phyloP scores from a whole-genome alignment of 2,797 vertebrate genomes.

The Alectoris magna region DNA sequence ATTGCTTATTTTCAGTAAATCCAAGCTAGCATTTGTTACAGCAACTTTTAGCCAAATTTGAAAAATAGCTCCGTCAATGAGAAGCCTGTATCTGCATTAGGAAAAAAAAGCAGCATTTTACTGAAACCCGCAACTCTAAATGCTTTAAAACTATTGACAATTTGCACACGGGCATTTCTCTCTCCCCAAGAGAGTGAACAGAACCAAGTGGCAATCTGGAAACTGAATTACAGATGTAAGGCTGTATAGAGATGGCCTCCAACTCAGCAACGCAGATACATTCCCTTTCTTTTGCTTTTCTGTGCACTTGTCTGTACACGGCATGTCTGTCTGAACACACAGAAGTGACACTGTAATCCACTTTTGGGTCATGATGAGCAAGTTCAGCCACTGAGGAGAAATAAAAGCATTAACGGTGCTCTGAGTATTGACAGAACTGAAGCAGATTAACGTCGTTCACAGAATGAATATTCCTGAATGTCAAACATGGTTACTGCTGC shows the following conservation, averaged over 20 bases:
- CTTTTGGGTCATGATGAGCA: not conserved
- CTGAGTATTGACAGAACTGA: not conserved
- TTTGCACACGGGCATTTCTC: not conserved
- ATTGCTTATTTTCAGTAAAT: constrained; percentile 52
- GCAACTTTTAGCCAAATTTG: constrained; percentile 22
- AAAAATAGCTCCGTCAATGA: not conserved
- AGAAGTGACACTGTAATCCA: constrained; percentile 12
- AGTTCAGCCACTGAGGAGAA: constrained; percentile 20
- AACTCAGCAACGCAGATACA: not conserved
- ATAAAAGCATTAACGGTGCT: not conserved
- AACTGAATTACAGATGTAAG: constrained; percentile 34
- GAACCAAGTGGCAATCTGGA: not conserved
- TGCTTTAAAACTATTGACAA: not conserved
- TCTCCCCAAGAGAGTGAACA: not conserved
- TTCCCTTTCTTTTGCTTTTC: constrained; percentile 13
- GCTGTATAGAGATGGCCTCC: not conserved
- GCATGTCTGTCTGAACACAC: not conserved
- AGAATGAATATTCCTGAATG: constrained; percentile 20
- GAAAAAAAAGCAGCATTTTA: not conserved
- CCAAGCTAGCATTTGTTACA: constrained; percentile 17
- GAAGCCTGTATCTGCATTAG: not conserved
- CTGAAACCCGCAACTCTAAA: too few species aligned
- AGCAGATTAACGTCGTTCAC: not conserved
- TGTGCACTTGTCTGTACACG: not conserved
- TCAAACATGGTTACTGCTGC: not conserved